These are phyloP conservation scores for Charaxes varanes DNA, from an alignment of 1,140 invertebrate genomes.

Conservation along the genomic window DNA sequence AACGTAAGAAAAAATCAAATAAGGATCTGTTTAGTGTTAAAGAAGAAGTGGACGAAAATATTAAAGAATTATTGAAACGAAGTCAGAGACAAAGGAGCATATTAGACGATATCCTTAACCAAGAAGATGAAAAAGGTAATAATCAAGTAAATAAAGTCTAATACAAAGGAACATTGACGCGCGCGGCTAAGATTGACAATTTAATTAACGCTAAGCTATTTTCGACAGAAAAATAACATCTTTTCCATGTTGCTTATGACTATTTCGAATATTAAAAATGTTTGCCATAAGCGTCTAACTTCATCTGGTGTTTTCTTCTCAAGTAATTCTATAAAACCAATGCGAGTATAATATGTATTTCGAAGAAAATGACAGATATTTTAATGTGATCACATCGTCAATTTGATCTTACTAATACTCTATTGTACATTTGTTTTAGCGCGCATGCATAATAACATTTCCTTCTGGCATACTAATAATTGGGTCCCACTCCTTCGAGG, in stretches of 20 bases:
- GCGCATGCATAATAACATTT: slow-evolving; percentile 73
- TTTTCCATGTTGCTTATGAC: slow-evolving; percentile 31
- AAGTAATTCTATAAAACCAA: too few relatives aligned
- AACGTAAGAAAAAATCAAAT: slow-evolving; percentile 45
- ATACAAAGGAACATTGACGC: slow-evolving; percentile 37
- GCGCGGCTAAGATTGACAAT: slow-evolving; percentile 45
- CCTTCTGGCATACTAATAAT: slow-evolving; percentile 73
- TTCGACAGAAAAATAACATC: slow-evolving; percentile 37
- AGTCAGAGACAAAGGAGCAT: slow-evolving; percentile 81
- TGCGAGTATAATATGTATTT: not conserved
- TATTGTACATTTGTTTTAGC: slow-evolving; percentile 72
- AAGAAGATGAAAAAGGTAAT: slow-evolving; percentile 75
- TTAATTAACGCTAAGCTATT: slow-evolving; percentile 56
- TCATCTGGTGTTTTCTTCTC: slow-evolving; percentile 37
- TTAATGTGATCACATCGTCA: slow-evolving; percentile 17
- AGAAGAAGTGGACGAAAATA: slow-evolving; percentile 73
- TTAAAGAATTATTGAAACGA: slow-evolving; percentile 78
- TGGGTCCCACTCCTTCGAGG: slow-evolving; percentile 49
- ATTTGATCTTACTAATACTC: slow-evolving; percentile 47
- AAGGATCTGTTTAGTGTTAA: slow-evolving; percentile 55
- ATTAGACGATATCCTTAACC: slow-evolving; percentile 80
- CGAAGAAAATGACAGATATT: slow-evolving; percentile 34
- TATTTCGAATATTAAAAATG: slow-evolving; percentile 29
- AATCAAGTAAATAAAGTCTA: slow-evolving; percentile 61
- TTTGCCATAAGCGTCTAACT: slow-evolving; percentile 26